Conservation (phyloP, 2,888 invertebrate species). For the Cheilosia vulpina region DNA sequence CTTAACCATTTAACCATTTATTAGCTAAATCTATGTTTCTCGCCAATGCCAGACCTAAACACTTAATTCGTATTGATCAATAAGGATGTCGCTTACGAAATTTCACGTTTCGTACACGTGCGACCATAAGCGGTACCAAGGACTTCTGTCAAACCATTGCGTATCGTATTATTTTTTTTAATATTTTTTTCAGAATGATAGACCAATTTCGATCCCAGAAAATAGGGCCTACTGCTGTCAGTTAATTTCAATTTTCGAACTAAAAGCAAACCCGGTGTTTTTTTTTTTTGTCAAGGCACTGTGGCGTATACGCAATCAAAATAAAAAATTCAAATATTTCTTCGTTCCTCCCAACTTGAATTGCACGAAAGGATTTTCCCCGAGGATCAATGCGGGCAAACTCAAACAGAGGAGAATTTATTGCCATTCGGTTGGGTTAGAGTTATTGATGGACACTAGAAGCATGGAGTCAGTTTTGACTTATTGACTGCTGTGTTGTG, state of each 20-base stretch:
- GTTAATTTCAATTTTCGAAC: neutral
- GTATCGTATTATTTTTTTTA: neutral
- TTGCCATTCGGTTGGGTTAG: conserved; percentile 13
- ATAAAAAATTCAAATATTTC: conserved; percentile 10
- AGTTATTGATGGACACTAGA: conserved; percentile 6
- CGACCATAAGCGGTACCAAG: neutral
- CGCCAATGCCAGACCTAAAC: conserved; percentile 10
- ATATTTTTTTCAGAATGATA: neutral
- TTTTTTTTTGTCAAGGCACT: neutral
- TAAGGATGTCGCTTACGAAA: conserved; percentile 3
- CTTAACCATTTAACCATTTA: neutral
- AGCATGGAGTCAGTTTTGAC: neutral
- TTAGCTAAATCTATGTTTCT: neutral
- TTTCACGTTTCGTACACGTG: conserved; percentile 33
- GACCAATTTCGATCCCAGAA: neutral
- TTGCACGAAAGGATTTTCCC: conserved; percentile 39
- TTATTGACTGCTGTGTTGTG: conserved; percentile 12
- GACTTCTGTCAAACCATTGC: neutral
- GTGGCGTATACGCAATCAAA: conserved; percentile 24
- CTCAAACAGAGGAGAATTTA: conserved; percentile 30
- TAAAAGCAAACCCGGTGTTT: neutral
- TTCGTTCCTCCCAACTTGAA: conserved; percentile 6
- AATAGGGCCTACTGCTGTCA: neutral
- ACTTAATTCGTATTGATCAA: conserved; percentile 16
- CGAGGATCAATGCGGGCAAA: conserved; percentile 2